Evolutionary conservation across 2,888 invertebrate genomes (phyloP).

Genomic region (Luperina nickerlii): DNA sequence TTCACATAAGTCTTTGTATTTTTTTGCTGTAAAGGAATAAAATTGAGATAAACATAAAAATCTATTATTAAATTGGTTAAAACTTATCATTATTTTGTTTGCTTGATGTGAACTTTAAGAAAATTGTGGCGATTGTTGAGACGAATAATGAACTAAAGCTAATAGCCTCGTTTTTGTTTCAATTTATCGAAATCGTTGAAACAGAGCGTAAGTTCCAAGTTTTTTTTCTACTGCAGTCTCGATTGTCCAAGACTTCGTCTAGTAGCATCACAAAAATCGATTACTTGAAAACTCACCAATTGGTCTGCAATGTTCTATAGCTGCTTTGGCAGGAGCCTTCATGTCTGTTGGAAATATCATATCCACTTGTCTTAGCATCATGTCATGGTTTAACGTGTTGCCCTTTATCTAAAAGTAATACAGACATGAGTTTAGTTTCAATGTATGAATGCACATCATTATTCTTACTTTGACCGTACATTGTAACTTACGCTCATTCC

Average conservation of each 20-base stretch:
- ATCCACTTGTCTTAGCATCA: constrained; percentile 77
- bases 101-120: not conserved
- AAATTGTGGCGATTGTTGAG: not conserved
- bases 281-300: constrained; percentile 64
- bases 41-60: not conserved
- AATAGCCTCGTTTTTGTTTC: not conserved
- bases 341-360: constrained; percentile 80
- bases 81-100: not conserved
- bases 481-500: constrained; percentile 70
- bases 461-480: not conserved
- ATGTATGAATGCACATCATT: not conserved
- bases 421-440: not conserved
- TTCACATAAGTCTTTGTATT: constrained; percentile 74
- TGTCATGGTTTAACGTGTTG: constrained; percentile 74
- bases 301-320: constrained; percentile 73
- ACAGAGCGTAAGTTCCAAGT: not conserved
- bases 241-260: not conserved
- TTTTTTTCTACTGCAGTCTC: not conserved
- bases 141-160: not conserved
- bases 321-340: constrained; percentile 72
- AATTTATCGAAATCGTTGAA: not conserved
- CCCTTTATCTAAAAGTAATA: constrained; percentile 74
- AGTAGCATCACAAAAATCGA: not conserved
- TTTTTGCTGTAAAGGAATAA: constrained; percentile 72
- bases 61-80: not conserved